phyloP scores from a whole-genome alignment of 2,888 invertebrate genomes.

The Dioctria rufipes region DNA sequence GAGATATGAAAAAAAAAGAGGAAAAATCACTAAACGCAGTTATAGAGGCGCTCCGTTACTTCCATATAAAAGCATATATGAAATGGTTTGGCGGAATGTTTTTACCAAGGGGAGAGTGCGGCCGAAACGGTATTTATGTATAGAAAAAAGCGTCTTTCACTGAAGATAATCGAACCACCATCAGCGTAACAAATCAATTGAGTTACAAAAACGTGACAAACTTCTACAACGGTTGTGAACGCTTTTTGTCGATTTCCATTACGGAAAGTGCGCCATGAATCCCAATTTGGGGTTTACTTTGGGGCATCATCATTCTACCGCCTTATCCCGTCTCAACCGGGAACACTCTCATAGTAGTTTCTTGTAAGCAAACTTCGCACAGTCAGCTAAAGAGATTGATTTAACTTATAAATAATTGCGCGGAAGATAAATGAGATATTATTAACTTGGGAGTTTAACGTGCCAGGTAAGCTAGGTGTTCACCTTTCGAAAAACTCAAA shows the following conservation, averaged over 20 bases:
- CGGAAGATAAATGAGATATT: slow-evolving; percentile 18
- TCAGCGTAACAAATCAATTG: slow-evolving; percentile 53
- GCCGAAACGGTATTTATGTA: neutral
- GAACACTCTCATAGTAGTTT: neutral
- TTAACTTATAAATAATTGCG: slow-evolving; percentile 38
- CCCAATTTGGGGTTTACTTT: slow-evolving; percentile 35
- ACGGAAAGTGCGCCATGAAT: slow-evolving; percentile 46
- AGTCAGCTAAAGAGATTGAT: neutral
- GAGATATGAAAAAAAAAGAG: slow-evolving; percentile 13
- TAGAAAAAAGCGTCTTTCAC: slow-evolving; percentile 30
- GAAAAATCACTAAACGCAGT: slow-evolving; percentile 31
- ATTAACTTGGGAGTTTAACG: neutral
- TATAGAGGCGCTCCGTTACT: slow-evolving; percentile 7
- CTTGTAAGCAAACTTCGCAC: neutral
- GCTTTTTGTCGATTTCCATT: slow-evolving; percentile 48
- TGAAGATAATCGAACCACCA: slow-evolving; percentile 44
- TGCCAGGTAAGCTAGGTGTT: neutral
- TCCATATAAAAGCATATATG: neutral
- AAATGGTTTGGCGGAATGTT: neutral
- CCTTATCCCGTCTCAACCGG: neutral
- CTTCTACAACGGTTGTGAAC: neutral
- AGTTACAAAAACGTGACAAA: slow-evolving; percentile 54
- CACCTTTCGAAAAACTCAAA: neutral
- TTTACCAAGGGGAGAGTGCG: neutral
- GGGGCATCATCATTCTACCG: neutral